These are phyloP conservation scores for Scaptomyza flava DNA, from an alignment of 2,888 invertebrate species.

Conservation along the genomic window DNA sequence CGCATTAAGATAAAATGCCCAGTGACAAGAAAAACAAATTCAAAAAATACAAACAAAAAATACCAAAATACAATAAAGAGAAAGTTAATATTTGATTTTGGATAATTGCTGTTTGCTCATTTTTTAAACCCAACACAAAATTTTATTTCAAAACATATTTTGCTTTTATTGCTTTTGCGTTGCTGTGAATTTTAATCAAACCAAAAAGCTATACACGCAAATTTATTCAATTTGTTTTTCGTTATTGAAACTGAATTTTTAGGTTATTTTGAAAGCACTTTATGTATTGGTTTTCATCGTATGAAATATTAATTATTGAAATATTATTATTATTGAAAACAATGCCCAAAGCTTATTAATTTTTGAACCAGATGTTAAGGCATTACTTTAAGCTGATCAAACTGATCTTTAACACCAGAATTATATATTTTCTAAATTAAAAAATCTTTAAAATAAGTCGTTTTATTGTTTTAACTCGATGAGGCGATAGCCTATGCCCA, in stretches of 20 bases:
- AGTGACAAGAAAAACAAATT: constrained; percentile 36
- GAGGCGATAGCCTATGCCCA: too few relatives aligned
- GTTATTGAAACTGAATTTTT: neutral
- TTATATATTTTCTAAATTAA: neutral
- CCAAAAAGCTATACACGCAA: constrained; percentile 15
- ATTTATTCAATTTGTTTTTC: neutral
- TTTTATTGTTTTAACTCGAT: too few relatives aligned
- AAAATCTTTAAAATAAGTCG: neutral
- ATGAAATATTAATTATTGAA: neutral
- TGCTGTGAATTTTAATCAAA: constrained; percentile 33
- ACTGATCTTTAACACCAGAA: neutral
- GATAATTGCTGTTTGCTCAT: neutral
- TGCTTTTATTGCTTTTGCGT: constrained; percentile 25
- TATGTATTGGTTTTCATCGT: neutral
- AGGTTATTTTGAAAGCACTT: neutral
- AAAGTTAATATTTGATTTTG: constrained; percentile 15
- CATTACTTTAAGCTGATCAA: neutral
- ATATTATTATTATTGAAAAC: neutral
- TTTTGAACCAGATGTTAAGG: too few relatives aligned
- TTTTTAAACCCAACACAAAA: neutral
- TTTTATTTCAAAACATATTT: neutral
- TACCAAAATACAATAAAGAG: constrained; percentile 20
- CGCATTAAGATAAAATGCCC: constrained; percentile 13
- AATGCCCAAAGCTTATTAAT: neutral
- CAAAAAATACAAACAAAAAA: constrained; percentile 9